phyloP scores from a whole-genome alignment of 2,888 invertebrate genomes.

The Fragum whitleyi region DNA sequence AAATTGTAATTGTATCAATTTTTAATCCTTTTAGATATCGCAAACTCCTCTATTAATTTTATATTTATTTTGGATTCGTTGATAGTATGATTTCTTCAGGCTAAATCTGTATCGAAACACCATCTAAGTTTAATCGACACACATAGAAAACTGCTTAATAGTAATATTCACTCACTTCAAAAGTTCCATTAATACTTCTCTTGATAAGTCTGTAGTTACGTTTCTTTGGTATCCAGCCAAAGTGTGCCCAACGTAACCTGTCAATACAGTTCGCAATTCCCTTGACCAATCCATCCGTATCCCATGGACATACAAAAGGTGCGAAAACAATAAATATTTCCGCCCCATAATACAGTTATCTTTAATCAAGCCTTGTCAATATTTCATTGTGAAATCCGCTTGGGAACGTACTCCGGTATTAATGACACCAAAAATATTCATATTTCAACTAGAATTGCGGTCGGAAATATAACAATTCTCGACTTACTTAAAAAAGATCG shows the following conservation, averaged over 20 bases:
- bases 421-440: slow-evolving; percentile 30
- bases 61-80: no score
- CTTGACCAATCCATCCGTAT: slow-evolving; percentile 10
- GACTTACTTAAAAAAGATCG: no score
- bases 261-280: background rate
- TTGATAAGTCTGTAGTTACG: no score
- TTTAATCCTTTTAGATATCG: no score
- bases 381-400: slow-evolving; percentile 27
- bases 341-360: slow-evolving; percentile 43
- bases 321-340: slow-evolving; percentile 46
- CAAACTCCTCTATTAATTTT: no score
- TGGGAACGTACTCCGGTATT: slow-evolving; percentile 12
- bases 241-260: background rate
- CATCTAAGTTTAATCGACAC: background rate
- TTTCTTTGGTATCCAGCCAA: background rate
- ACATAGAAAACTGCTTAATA: background rate
- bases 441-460: slow-evolving; percentile 14
- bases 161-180: no score
- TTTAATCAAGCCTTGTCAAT: slow-evolving; percentile 34
- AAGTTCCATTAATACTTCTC: no score
- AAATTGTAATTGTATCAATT: no score
- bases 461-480: background rate
- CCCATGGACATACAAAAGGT: slow-evolving; percentile 24
- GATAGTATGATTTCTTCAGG: background rate
- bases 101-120: background rate